Percentiles rank a stretch among this genome's conserved stretches.
Conservation (phyloP, 2,888 invertebrate species). For the Aquatica leii region DNA sequence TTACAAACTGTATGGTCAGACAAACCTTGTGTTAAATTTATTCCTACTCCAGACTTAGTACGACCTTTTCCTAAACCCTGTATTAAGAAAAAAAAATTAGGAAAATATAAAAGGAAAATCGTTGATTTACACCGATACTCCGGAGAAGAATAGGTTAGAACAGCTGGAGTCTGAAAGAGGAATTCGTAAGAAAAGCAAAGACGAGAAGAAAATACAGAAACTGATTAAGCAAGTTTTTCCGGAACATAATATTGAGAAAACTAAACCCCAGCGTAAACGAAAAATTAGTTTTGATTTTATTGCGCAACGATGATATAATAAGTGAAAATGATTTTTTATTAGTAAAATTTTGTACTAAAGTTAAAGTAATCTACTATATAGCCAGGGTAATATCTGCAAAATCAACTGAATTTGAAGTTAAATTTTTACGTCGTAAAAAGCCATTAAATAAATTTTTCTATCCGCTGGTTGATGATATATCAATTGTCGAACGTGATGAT, state of each 20-base stretch:
- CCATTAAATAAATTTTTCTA: conserved; percentile 10
- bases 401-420: conserved; percentile 1
- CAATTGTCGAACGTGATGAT: not conserved
- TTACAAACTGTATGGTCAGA: too few relatives aligned
- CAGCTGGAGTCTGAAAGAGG: not conserved
- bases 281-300: not conserved
- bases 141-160: conserved; percentile 1
- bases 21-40: too few relatives aligned
- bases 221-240: not conserved
- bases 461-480: conserved; percentile 8
- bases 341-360: conserved; percentile 2
- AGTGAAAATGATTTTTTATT: conserved; percentile 4
- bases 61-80: not conserved
- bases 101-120: not conserved
- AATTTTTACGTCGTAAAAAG: too few relatives aligned
- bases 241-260: not conserved
- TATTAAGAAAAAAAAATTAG: not conserved
- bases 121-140: not conserved
- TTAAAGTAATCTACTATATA: not conserved
- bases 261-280: not conserved
- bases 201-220: not conserved
- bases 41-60: not conserved
- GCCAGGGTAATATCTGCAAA: not conserved
- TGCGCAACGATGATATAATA: conserved; percentile 4
- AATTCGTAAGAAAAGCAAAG: not conserved